Percentiles rank a stretch among this genome's conserved stretches.
Evolutionary conservation across 35 echinoderm and acorn worm genomes (phyloP).

Genomic region (Patiria miniata): DNA sequence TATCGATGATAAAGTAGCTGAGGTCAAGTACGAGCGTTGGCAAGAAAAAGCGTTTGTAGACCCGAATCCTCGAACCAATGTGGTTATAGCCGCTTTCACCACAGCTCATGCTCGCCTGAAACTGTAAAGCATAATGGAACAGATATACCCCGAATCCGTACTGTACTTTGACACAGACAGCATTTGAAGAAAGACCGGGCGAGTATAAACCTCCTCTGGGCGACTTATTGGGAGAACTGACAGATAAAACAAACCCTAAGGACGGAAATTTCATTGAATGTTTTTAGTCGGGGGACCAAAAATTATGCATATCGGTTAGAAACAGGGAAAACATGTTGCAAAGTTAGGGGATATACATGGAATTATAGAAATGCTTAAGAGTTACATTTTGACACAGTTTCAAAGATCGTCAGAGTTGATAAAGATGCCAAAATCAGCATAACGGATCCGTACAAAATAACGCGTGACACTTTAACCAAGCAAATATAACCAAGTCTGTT

Average conservation of each 20-base stretch:
- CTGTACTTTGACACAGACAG: conserved; percentile 80
- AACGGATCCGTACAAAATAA: conserved; percentile 34
- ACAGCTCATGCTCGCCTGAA: conserved; percentile 68
- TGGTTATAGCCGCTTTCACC: conserved; percentile 59
- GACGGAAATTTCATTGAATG: conserved; percentile 40
- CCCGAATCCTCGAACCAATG: conserved; percentile 40
- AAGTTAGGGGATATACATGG: conserved; percentile 50
- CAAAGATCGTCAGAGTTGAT: conserved; percentile 33
- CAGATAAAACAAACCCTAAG: conserved; percentile 42
- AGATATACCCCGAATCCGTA: conserved; percentile 26
- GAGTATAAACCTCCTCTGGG: conserved; percentile 33
- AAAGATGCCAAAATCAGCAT: neutral
- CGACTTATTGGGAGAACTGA: conserved; percentile 61
- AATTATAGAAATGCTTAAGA: conserved; percentile 31
- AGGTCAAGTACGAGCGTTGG: neutral
- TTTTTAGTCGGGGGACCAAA: conserved; percentile 53
- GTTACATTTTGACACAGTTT: conserved; percentile 52
- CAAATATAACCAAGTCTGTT: conserved; percentile 19
- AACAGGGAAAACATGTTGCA: conserved; percentile 40
- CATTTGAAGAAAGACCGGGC: conserved; percentile 32
- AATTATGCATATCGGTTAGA: conserved; percentile 57
- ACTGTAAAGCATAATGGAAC: conserved; percentile 57
- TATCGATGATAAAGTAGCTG: conserved; percentile 24
- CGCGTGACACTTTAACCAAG: conserved; percentile 20
- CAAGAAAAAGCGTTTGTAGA: conserved; percentile 12